phyloP scores from a whole-genome alignment of 2,888 invertebrate species.

The Notodonta ziczac region DNA sequence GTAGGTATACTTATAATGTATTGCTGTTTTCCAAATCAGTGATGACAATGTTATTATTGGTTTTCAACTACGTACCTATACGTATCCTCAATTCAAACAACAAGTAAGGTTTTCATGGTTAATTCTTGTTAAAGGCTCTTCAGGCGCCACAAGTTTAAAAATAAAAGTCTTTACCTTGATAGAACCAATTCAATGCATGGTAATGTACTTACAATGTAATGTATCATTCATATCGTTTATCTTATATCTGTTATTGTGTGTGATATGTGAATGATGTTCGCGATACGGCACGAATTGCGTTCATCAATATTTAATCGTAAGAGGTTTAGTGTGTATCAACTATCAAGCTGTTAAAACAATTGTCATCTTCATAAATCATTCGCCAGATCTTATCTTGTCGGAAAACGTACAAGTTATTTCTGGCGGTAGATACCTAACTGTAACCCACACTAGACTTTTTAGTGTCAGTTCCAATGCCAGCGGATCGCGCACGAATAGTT shows the following conservation, averaged over 20 bases:
- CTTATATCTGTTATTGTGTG: background rate
- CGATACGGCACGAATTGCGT: background rate
- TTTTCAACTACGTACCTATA: too few relatives aligned
- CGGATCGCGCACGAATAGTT: slow-evolving; percentile 46
- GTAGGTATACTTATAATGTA: too few relatives aligned
- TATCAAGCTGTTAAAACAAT: background rate
- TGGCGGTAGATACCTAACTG: too few relatives aligned
- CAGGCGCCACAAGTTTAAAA: too few relatives aligned
- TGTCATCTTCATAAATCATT: background rate
- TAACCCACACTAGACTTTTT: background rate
- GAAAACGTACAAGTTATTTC: background rate
- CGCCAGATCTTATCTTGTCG: background rate
- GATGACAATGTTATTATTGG: background rate
- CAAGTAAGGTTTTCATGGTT: too few relatives aligned
- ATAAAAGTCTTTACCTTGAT: background rate
- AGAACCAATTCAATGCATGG: background rate
- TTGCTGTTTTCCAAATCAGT: background rate
- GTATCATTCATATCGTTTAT: background rate
- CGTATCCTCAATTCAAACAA: too few relatives aligned
- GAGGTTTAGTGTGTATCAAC: background rate
- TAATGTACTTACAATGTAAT: background rate
- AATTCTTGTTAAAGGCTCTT: too few relatives aligned
- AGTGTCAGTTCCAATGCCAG: slow-evolving; percentile 16
- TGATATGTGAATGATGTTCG: background rate
- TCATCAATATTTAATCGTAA: background rate